Conservation (phyloP, 1,140 invertebrate species). For the Scaptomyza pallida region DNA sequence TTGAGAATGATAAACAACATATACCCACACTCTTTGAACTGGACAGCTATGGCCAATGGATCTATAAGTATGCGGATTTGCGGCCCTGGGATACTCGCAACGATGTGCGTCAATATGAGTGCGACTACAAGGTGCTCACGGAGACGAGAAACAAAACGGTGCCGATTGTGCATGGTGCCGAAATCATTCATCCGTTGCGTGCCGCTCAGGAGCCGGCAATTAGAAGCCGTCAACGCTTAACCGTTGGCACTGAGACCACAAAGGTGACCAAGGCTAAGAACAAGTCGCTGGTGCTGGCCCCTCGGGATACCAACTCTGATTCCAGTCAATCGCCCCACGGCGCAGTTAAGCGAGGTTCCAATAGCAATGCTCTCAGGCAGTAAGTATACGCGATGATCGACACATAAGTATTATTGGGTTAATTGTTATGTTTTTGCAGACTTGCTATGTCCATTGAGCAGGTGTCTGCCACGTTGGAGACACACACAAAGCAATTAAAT, state of each 20-base stretch:
- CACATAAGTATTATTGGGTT: too few species aligned
- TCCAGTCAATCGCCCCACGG: slow-evolving; percentile 77
- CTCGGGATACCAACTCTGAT: slow-evolving; percentile 75
- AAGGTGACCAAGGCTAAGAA: slow-evolving; percentile 50
- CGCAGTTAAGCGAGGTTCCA: slow-evolving; percentile 51
- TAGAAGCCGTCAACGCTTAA: slow-evolving; percentile 25
- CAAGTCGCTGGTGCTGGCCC: slow-evolving; percentile 52
- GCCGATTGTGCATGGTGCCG: slow-evolving; percentile 86
- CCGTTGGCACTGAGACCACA: neutral
- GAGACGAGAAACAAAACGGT: slow-evolving; percentile 90
- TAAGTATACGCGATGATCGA: too few species aligned
- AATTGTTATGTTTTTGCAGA: too few species aligned
- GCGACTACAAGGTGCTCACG: slow-evolving; percentile 89
- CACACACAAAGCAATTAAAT: slow-evolving; percentile 69
- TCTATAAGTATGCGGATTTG: slow-evolving; percentile 90
- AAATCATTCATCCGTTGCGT: slow-evolving; percentile 84
- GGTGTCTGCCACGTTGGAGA: slow-evolving; percentile 64
- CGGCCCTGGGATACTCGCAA: slow-evolving; percentile 93
- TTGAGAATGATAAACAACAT: slow-evolving; percentile 87
- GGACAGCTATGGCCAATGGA: slow-evolving; percentile 87
- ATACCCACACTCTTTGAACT: slow-evolving; percentile 89
- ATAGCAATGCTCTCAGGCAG: slow-evolving; percentile 53
- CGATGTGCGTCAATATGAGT: slow-evolving; percentile 92
- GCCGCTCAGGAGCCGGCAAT: neutral
- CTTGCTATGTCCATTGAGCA: slow-evolving; percentile 64